Percentiles rank a stretch among this genome's conserved stretches.
Conservation (phyloP, 2,797 vertebrate genomes). For the Paedocypris micromegethes region DNA sequence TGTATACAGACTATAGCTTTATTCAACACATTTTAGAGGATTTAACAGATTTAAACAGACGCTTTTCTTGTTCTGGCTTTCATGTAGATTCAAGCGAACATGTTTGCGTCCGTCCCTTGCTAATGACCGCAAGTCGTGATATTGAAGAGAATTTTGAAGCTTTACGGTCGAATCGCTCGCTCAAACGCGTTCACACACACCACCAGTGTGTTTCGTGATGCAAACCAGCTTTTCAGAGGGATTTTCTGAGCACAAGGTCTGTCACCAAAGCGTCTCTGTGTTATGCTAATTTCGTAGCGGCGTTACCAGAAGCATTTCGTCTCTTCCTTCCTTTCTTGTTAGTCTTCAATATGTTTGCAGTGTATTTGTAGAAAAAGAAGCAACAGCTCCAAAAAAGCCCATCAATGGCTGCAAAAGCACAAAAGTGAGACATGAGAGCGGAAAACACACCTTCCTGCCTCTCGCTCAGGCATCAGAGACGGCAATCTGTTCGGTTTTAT, state of each 20-base stretch:
- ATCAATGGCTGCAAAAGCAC: slow-evolving; percentile 44
- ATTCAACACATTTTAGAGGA: slow-evolving; percentile 8
- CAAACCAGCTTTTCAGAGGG: slow-evolving; percentile 38
- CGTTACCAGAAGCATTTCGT: slow-evolving; percentile 24
- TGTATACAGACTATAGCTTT: slow-evolving; percentile 4
- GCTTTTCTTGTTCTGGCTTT: slow-evolving; percentile 7
- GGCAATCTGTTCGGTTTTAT: slow-evolving; percentile 47
- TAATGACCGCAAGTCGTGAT: slow-evolving; percentile 10
- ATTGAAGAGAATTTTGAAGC: slow-evolving; percentile 14
- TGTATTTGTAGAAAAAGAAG: slow-evolving; percentile 44
- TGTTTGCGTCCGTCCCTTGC: slow-evolving; percentile 21
- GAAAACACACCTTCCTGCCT: slow-evolving; percentile 35
- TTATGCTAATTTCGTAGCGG: slow-evolving; percentile 45
- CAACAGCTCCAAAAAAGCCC: slow-evolving; percentile 44
- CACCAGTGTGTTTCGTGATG: slow-evolving; percentile 25
- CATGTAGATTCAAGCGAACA: not conserved
- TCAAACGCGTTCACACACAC: slow-evolving; percentile 11
- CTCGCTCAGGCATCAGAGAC: slow-evolving; percentile 37
- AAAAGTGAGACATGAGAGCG: slow-evolving; percentile 42
- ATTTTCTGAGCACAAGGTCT: slow-evolving; percentile 42
- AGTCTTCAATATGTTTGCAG: slow-evolving; percentile 48
- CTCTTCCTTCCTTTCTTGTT: slow-evolving; percentile 20
- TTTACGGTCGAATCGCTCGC: not conserved
- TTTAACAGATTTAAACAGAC: slow-evolving; percentile 18
- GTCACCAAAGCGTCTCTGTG: slow-evolving; percentile 33